Base-by-base conservation (phyloP, 2,797 vertebrate genomes). In the Muscicapa striata region DNA sequence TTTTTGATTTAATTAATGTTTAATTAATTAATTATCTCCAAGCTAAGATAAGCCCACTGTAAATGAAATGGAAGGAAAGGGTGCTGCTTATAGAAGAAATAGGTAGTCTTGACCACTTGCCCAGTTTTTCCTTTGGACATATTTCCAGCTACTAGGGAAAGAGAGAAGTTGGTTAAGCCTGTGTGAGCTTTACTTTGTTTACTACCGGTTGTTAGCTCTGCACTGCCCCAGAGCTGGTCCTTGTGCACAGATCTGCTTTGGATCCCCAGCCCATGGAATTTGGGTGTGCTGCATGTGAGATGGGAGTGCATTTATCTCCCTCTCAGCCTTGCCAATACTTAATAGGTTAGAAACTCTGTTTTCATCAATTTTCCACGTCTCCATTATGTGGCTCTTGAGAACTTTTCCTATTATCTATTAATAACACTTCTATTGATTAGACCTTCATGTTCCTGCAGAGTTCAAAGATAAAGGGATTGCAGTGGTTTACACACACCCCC, bases 351-450 rank as follows among this genome's bases (percentile, higher is more conserved):
- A 58, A 92, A 63, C 27, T 85, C 43, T 70, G 43, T 84, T 95
- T 90, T 61, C 54, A 79, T 81, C 73, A 36, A 11, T 90, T 81
- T 92, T 76, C 73, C 0, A 0, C 17, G 16, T 45, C 51, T 91
- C 69, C 74, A 61, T 95, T 92, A 88, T 29, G 76, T 86, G 77
- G 38, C 59, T 90, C 73, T 84, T 46, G 63, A 96, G 74, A 91
- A 82, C 30, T 76, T 83, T 38, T 34, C 63, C 48, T 54, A 16
- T 84, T 78, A 76, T 81, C 85, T 90, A 92, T 92, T 87, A 92
- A 93, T 95, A 92, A 84, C 32, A 20, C 40, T 93, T 78, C 27
- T 90, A 84, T 81, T 73, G 84, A 94, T 79, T 8, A 10, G 78
- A 58, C 46, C 36, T 62, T 85, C 52, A 15, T 46, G 69, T 70